Evolutionary conservation across 2,888 invertebrate genomes (phyloP), one percentile per base, ranked within the genome.

Genomic region (Taphrorychus bicolor): DNA sequence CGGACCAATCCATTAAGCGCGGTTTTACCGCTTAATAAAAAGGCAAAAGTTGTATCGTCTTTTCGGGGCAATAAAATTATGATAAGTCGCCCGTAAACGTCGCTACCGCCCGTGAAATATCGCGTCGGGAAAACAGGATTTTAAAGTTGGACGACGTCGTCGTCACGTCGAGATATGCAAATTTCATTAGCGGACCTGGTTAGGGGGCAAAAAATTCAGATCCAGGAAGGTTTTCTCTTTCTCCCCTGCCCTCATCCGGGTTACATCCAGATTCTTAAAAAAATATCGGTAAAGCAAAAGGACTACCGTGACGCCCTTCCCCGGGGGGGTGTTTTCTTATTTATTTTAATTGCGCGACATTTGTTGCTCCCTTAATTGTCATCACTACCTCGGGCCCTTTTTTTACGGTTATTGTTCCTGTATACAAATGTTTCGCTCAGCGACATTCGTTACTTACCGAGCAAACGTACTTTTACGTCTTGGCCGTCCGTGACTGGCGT

Each of bases 361-460:
- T 78, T 77, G 76, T 77, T 78, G 79, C 79, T 76, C 74, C 71
- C 76, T 80, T 80, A 80, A 80, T 80, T 80, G 79, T 79, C 78
- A 74, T 77, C 79, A 78, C 78, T 79, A 77, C 75, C 76, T 65
- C 70, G 69, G 67, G 71, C 67, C 54, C 70, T 63, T 52, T 70
- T 69, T 66, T 67, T 67, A 66, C 67, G 59, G 56, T 70, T 70
- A 67, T 67, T 60, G 64, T 67, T 64, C 63, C 66, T 63, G 70
- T 70, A 70, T 67, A 70, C 70, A 70, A 70, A 70, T 70, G 70
- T 70, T 70, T 64, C 70, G 48, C 53, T 59, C 52, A 58, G 65
- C 48, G 66, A 64, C 65, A 66, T n/a, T n/a, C n/a, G n/a, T n/a
- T n/a, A n/a, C 54, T 61, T 68, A 49, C 62, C 66, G 19, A 40